These are phyloP conservation scores for Hozukius guyotensis DNA, from an alignment of 2,797 vertebrate genomes.

Conservation along the genomic window DNA sequence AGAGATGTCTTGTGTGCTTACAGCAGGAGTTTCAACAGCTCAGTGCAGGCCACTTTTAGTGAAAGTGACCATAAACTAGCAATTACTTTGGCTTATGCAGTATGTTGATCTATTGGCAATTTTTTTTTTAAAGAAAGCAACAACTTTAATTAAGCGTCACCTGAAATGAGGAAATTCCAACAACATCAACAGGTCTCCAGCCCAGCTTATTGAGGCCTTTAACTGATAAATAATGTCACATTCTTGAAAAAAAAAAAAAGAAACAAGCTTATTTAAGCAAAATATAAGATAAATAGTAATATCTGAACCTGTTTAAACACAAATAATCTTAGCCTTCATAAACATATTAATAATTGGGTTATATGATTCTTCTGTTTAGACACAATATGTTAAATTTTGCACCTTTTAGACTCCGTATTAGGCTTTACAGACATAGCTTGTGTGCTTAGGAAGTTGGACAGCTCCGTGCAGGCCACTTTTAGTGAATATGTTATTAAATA, in stretches of 20 bases:
- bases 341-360: not conserved
- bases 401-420: not conserved
- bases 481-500: conserved; percentile 54
- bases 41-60: not conserved
- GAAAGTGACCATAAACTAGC: conserved; percentile 54
- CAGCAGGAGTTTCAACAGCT: not conserved
- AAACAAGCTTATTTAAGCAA: not conserved
- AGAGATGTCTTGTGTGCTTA: not conserved
- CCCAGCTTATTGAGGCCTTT: not conserved
- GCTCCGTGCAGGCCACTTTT: conserved; percentile 26
- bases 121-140: not conserved
- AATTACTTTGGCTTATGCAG: conserved; percentile 60
- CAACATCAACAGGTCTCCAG: not conserved
- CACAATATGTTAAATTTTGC: not conserved
- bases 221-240: not conserved
- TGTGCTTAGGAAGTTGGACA: conserved; percentile 1
- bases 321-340: not conserved
- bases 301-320: no score
- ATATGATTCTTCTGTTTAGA: not conserved
- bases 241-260: not conserved
- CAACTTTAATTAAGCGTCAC: not conserved
- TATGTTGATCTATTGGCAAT: conserved; percentile 27
- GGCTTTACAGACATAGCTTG: not conserved
- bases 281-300: not conserved
- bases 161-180: not conserved